A percentile compares a stretch with the other conserved stretches of the same genome.
phyloP scores from a whole-genome alignment of 2,113 vertebrate species.

The Sinocyclocheilus grahami region DNA sequence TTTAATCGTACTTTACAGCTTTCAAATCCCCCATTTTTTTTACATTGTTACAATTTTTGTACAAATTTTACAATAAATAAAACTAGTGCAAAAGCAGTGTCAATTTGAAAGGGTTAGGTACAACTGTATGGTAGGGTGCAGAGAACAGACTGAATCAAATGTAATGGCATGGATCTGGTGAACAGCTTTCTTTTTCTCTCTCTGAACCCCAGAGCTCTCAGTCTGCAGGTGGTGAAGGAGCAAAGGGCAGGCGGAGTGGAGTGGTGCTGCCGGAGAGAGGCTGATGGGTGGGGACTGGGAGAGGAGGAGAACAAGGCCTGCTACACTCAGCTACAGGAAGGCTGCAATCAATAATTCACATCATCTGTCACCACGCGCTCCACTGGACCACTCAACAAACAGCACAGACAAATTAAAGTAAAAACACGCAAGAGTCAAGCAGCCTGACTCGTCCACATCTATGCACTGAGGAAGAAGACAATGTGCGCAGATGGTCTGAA shows the following conservation, averaged over 20 bases:
- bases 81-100: background rate
- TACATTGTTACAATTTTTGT: background rate
- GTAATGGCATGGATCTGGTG: conserved; percentile 32
- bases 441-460: conserved; percentile 25
- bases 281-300: conserved; percentile 45
- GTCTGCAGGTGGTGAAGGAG: conserved; percentile 39
- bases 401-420: conserved; percentile 77
- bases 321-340: conserved; percentile 78
- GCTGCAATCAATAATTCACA: conserved; percentile 82
- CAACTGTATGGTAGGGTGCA: background rate
- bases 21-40: background rate
- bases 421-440: conserved; percentile 66
- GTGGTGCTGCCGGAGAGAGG: conserved; percentile 53
- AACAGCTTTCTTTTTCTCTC: conserved; percentile 20
- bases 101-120: background rate
- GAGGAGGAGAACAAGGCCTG: conserved; percentile 69
- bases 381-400: conserved; percentile 81
- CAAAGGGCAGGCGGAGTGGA: conserved; percentile 40
- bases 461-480: conserved; percentile 40
- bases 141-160: background rate
- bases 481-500: conserved; percentile 5
- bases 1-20: background rate
- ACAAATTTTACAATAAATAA: background rate
- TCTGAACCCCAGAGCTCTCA: conserved; percentile 27
- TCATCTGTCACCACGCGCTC: conserved; percentile 81